Base-by-base conservation (phyloP, 2,113 vertebrate species). In the Malurus melanocephalus region DNA sequence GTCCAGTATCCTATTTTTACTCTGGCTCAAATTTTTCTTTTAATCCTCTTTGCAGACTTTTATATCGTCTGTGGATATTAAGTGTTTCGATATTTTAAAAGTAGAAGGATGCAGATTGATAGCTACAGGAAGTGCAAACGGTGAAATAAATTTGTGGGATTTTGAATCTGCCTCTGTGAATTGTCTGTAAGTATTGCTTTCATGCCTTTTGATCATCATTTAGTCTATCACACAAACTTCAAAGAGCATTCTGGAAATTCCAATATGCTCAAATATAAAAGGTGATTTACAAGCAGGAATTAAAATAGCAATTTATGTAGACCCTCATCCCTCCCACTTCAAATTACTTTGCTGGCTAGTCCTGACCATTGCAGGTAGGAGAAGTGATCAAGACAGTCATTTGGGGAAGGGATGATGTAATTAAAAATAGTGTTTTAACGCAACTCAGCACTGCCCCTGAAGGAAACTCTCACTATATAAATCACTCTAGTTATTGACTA, bases 101-200 rank as follows among this genome's bases (percentile, higher is more conserved):
- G 16, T 16, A 48, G 96, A 97, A 95, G 93, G 85, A 46, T 94
- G 85, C 61, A 96, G 89, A 73, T 45, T 96, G 74, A 95, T 98
- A 94, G 96, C 72, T 65, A 92, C 92, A 51, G 97, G 96, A 91
- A 97, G 94, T 66, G 62, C 86, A 93, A 94, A 92, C 16, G 96
- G 96, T 64, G 69, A 88, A 48, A 96, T 98, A 83, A 96, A 96
- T 91, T 55, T 97, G 49, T 98, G 97, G 96, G 92, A 96, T 88
- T 97, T 98, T 77, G 56, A 94, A 86, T 46, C 90, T 72, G 82
- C 68, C 24, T 93, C 83, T 78, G 94, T 96, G 81, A 95, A 89
- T 93, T 95, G 96, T 89, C 45, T 98, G 97, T 98, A 96, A 97
- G 97, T 97, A 80, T 80, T 75, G 42, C 27, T 85, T 90, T 64